Base-by-base conservation (phyloP, 1,140 invertebrate species). In the Neodiprion pinetum region DNA sequence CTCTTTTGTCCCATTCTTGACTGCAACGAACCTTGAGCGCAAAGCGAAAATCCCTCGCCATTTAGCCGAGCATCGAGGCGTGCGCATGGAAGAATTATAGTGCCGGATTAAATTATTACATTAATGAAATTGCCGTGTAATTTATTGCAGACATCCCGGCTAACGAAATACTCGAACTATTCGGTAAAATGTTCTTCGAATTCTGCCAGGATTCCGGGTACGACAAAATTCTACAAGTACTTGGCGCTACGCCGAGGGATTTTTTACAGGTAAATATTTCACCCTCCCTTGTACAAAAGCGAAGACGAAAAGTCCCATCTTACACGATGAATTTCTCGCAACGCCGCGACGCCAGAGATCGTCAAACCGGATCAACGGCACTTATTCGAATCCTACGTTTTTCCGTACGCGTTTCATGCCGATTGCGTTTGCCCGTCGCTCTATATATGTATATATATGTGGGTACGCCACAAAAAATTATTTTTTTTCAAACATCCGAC, bases 201-300 rank as follows among this genome's bases (percentile, higher is more conserved):
- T 97, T 97, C 83, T 97, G 96, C 80, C 96, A 97, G 88, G 96
- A 97, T 84, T 97, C 96, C 17, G 96, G 96, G 28, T 98, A 97
- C 83, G 96, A 97, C 82, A 96, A 96, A 88, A 98, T 98, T 78
- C 89, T 98, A 7, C 95, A 97, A 89, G 96, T 97, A 0, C 89
- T 98, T 1, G 96, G 96, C 67, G 96, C 96, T n/a, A 97, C 95
- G 8, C 96, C 96, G 4, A 88, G 96, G 72, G 96, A 97, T 88
- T 98, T 98, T 86, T 89, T 98, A 72, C 96, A 96, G 92, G 96
- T 96, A 88, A 86, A 74, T 71, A 66, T 75, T 72, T 72, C 11
- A 69, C 28, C 28, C 2, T 5, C 28, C 5, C 28, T 40, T 40
- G 28, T 40, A 40, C 28, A 40, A 5, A 40, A 40, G 28, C 4